Evolutionary conservation across 2,888 invertebrate species (phyloP).

Genomic region (Plebejus melissa): DNA sequence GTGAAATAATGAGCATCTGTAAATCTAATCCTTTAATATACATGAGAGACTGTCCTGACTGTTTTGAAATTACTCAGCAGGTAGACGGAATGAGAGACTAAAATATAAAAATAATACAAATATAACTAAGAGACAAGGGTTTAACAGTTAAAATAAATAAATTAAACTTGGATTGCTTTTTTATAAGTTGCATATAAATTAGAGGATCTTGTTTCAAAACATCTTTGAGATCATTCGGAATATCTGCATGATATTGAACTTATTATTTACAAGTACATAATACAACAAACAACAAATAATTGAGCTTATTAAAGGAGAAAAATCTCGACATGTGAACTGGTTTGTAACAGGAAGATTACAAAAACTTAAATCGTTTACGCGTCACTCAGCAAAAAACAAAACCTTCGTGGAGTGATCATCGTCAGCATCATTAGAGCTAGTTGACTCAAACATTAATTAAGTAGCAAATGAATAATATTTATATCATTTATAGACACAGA

Average conservation of each 20-base stretch:
- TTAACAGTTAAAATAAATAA: not conserved
- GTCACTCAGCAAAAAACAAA: constrained; percentile 26
- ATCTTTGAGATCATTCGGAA: no score
- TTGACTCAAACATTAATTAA: not conserved
- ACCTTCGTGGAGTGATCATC: not conserved
- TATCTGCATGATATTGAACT: no score
- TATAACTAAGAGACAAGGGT: not conserved
- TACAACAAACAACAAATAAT: not conserved
- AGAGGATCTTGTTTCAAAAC: no score
- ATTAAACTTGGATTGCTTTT: not conserved
- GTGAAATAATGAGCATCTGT: constrained; percentile 23
- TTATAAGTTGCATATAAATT: no score
- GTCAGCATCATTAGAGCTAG: not conserved
- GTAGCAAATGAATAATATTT: not conserved
- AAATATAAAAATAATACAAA: not conserved
- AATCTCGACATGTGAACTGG: constrained; percentile 26
- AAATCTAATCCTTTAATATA: constrained; percentile 31
- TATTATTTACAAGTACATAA: not conserved
- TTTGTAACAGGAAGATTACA: constrained; percentile 34
- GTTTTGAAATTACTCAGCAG: constrained; percentile 1
- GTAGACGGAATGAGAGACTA: not conserved
- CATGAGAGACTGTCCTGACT: not conserved
- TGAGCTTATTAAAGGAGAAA: not conserved
- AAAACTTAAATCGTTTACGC: constrained; percentile 30
- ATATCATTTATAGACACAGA: not conserved